Conservation (phyloP, 2,888 invertebrate genomes). For the Smittia aterrima region DNA sequence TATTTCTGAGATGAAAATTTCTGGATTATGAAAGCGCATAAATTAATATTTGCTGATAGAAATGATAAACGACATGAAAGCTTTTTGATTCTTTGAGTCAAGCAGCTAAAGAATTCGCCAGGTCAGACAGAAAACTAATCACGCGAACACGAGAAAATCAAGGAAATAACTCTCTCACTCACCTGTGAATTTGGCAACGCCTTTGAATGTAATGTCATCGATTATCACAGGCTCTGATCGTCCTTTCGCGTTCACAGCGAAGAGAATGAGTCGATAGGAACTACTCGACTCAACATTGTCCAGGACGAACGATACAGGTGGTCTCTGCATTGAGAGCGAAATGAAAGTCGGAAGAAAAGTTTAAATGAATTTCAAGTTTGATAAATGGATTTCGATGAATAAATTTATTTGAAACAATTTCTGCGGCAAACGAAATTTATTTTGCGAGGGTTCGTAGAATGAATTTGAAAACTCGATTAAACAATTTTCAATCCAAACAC, state of each 20-base stretch:
- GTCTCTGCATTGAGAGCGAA: conserved; percentile 46
- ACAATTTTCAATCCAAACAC: neutral
- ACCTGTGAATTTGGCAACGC: conserved; percentile 85
- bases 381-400: conserved; percentile 17
- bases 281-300: conserved; percentile 67
- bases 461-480: conserved; percentile 21
- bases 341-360: neutral
- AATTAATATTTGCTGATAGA: conserved; percentile 16
- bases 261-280: conserved; percentile 77
- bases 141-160: too few relatives aligned
- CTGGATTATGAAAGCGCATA: neutral
- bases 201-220: conserved; percentile 80
- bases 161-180: conserved; percentile 47
- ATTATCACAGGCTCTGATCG: conserved; percentile 78
- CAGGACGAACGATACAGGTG: conserved; percentile 51
- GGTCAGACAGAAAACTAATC: too few relatives aligned
- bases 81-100: too few relatives aligned
- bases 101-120: too few relatives aligned
- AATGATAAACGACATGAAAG: conserved; percentile 15
- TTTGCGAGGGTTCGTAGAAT: neutral
- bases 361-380: conserved; percentile 12
- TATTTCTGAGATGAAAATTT: neutral
- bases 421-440: conserved; percentile 7
- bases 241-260: conserved; percentile 85
- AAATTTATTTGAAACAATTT: conserved; percentile 23